These are phyloP conservation scores for Lytechinus variegatus DNA, from an alignment of 35 echinoderm and acorn worm species.

Conservation along the genomic window DNA sequence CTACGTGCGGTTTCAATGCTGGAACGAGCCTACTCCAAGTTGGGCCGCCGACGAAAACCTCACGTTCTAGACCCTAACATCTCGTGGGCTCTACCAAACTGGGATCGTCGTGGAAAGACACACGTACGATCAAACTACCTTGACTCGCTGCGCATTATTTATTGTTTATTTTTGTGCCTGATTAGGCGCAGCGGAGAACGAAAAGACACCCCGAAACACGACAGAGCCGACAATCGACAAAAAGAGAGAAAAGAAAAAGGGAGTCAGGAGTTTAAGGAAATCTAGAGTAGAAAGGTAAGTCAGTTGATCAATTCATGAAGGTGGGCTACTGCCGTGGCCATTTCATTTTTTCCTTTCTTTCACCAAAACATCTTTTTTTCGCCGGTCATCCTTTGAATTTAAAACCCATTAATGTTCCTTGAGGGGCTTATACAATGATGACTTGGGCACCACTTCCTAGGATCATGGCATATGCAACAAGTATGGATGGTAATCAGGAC, in stretches of 20 bases:
- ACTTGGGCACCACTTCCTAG: background rate
- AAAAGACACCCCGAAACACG: conserved; percentile 41
- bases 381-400: conserved; percentile 13
- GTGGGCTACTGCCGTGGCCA: background rate
- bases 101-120: conserved; percentile 37
- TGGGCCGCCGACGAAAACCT: conserved; percentile 40
- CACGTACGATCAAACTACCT: conserved; percentile 41
- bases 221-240: conserved; percentile 19
- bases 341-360: background rate
- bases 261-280: conserved; percentile 8
- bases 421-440: background rate
- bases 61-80: conserved; percentile 25
- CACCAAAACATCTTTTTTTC: conserved; percentile 17
- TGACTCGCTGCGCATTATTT: conserved; percentile 49
- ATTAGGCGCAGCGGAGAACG: conserved; percentile 44
- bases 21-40: conserved; percentile 48
- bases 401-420: background rate
- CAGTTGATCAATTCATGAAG: conserved; percentile 49
- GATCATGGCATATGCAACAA: background rate
- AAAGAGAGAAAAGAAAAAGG: conserved; percentile 17
- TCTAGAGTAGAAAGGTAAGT: conserved; percentile 27
- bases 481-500: background rate
- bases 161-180: conserved; percentile 59
- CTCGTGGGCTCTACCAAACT: conserved; percentile 44
- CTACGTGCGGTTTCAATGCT: conserved; percentile 84